Conservation (phyloP, 2,113 vertebrate species). For the Isurus oxyrinchus region DNA sequence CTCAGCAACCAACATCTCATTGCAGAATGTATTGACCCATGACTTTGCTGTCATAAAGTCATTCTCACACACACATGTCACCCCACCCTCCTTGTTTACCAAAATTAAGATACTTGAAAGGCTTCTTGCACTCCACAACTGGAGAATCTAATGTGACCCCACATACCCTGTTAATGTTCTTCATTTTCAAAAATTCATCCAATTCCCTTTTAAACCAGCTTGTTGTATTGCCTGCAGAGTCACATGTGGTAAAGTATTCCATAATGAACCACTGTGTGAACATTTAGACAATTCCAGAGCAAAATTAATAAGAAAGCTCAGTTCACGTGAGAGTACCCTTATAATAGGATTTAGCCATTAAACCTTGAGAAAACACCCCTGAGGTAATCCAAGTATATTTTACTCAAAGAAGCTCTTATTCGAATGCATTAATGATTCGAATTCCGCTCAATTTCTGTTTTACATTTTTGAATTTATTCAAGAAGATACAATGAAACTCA, state of each 20-base stretch:
- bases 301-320: neutral
- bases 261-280: neutral
- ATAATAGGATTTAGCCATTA: neutral
- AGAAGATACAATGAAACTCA: neutral
- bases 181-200: neutral
- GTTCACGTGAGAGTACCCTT: neutral
- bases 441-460: neutral
- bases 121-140: neutral
- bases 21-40: neutral
- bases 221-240: neutral
- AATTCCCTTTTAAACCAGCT: neutral
- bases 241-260: neutral
- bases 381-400: neutral
- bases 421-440: neutral
- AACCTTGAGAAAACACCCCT: neutral
- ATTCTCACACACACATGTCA: too few species aligned
- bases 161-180: neutral
- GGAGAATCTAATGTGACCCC: neutral
- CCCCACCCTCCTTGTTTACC: neutral
- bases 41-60: neutral
- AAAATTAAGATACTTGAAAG: neutral
- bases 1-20: neutral
- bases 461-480: neutral
- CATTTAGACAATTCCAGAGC: neutral
- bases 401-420: neutral